Percentiles rank a stretch among this genome's conserved stretches.
Evolutionary conservation across 1,140 invertebrate species (phyloP).

Genomic region (Lordiphosa stackelbergi): DNA sequence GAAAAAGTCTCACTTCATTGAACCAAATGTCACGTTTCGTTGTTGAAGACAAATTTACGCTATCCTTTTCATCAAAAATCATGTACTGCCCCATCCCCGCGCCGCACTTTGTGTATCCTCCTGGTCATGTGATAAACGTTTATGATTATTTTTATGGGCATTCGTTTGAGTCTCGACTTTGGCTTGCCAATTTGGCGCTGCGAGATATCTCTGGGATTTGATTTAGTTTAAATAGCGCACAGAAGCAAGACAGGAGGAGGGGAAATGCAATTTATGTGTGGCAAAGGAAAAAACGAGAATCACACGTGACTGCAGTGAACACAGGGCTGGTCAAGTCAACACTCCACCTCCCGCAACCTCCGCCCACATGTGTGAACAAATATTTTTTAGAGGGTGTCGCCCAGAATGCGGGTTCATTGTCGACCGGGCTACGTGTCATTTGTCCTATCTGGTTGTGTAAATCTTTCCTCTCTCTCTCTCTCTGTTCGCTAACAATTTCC

Average conservation of each 20-base stretch:
- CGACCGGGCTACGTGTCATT: constrained; percentile 63
- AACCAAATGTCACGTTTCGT: constrained; percentile 51
- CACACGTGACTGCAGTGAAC: constrained; percentile 64
- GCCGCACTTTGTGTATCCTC: constrained; percentile 24
- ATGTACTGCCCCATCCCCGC: constrained; percentile 2
- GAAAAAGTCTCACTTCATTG: constrained; percentile 18
- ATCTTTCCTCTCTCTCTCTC: constrained; percentile 40
- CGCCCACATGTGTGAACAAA: constrained; percentile 69
- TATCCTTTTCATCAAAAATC: constrained; percentile 65
- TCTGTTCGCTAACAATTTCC: constrained; percentile 51
- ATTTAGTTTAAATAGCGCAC: constrained; percentile 68
- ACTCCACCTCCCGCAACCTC: constrained; percentile 1
- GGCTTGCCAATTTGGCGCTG: constrained; percentile 64
- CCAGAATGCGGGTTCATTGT: constrained; percentile 55
- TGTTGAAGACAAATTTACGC: constrained; percentile 31
- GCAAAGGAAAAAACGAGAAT: constrained; percentile 28
- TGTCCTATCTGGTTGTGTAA: constrained; percentile 62
- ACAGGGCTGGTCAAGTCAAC: constrained; percentile 18
- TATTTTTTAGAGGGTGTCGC: constrained; percentile 70
- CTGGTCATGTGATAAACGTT: constrained; percentile 66
- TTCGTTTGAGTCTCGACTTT: constrained; percentile 44
- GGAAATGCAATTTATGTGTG: constrained; percentile 64
- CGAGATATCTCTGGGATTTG: constrained; percentile 54
- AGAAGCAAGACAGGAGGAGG: constrained; percentile 5
- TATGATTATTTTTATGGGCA: constrained; percentile 71